Conservation (phyloP, 2,113 vertebrate genomes). For the Machaerirhynchus nigripectus region DNA sequence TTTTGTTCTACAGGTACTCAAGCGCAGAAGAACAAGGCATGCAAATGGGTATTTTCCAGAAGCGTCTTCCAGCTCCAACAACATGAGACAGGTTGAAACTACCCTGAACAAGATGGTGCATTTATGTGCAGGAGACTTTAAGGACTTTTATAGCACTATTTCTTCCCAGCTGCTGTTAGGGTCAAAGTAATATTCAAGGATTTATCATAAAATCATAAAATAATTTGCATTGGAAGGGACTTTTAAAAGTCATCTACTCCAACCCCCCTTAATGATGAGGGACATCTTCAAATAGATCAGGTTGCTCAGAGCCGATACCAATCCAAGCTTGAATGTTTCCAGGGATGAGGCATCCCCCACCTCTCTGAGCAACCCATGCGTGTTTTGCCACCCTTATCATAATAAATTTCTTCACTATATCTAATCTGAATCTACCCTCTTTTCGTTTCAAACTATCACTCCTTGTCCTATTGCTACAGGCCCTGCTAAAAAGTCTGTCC, state of each 20-base stretch:
- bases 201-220: not conserved
- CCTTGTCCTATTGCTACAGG: not conserved
- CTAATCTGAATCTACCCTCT: not conserved
- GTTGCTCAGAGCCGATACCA: not conserved
- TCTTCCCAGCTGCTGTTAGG: not conserved
- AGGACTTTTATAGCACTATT: not conserved
- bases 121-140: not conserved
- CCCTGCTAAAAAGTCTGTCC: not conserved
- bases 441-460: not conserved
- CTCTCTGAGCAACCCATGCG: not conserved
- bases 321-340: not conserved
- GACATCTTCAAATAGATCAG: not conserved
- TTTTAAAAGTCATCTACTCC: not conserved
- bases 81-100: not conserved
- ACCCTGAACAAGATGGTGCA: not conserved
- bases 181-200: not conserved
- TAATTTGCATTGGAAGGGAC: not conserved
- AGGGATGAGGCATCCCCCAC: not conserved
- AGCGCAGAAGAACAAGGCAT: not conserved
- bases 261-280: not conserved
- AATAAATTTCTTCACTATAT: not conserved
- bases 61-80: not conserved
- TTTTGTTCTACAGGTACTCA: not conserved
- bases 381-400: fast-evolving
- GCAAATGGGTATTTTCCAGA: not conserved